Evolutionary conservation across 2,797 vertebrate genomes (phyloP), one percentile per base, ranked within the genome.

Genomic region (Lutjanus campechanus): DNA sequence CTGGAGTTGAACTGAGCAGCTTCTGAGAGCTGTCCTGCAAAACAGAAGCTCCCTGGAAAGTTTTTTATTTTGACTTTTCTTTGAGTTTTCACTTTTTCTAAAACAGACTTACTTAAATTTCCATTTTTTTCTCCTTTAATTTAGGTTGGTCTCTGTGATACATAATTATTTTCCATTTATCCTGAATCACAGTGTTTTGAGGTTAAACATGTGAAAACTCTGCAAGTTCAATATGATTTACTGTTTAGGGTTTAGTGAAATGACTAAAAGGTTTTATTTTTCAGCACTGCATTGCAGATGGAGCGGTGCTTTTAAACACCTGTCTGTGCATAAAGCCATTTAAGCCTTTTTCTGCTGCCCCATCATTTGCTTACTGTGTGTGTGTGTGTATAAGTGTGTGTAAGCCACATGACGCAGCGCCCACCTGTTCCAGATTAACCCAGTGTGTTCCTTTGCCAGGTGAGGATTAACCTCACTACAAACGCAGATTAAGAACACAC

Each of bases 401-500:
- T 55, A 15, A 7, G 51, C 10, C 66, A 77, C 81, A 85, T 81
- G 82, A 79, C 41, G 1, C 47, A 58, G 67, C 69, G 70, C 67
- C 88, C 82, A 88, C 84, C 90, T 91, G 91, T 81, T 87, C 69
- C 83, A 91, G 88, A 93, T 92, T 92, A 92, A 90, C 88, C 82
- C 75, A 29, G 80, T 87, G 71, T 49, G 73, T 77, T 66, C 60
- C 74, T 79, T 70, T 85, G 76, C 86, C 89, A 87, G 88, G 79
- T 87, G 73, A 64, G 87, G 91, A 92, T 93, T 92, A 93, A 90
- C 89, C 84, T 73, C 76, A 73, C 83, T 86, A 80, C 72, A 69
- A 86, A 87, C 53, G 13, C 82, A 85, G 90, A 90, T 89, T 90
- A 87, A 61, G 53, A 75, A 54, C 78, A 81, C 40, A 56, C 65